Percentiles rank a stretch among this genome's conserved stretches.
Conservation (phyloP, 2,797 vertebrate species). For the Platyrinchus mystaceus region DNA sequence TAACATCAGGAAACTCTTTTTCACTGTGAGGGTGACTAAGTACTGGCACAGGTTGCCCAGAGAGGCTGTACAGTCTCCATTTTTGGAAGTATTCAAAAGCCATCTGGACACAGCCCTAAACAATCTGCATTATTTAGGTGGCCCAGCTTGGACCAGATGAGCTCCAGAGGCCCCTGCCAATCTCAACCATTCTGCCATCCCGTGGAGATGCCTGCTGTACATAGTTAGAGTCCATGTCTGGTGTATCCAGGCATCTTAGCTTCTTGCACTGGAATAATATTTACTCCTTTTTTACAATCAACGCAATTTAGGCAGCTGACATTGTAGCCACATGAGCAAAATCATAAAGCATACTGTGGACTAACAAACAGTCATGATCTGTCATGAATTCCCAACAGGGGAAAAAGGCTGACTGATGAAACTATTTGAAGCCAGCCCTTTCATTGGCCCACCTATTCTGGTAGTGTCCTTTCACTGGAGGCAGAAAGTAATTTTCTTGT, state of each 20-base stretch:
- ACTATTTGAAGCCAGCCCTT: neutral
- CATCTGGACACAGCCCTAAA: neutral
- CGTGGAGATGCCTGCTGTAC: neutral
- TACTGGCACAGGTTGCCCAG: neutral
- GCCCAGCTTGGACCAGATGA: neutral
- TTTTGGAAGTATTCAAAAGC: neutral
- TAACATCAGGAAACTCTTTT: neutral
- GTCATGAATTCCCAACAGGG: neutral
- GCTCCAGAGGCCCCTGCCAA: neutral
- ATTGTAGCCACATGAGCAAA: neutral
- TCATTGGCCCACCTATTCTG: neutral
- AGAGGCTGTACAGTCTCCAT: neutral
- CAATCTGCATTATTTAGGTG: neutral
- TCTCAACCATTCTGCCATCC: neutral
- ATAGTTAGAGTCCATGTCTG: no score
- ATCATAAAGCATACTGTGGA: neutral
- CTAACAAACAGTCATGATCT: neutral
- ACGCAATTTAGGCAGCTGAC: neutral
- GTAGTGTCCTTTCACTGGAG: neutral
- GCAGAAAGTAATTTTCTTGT: neutral
- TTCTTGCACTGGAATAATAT: neutral
- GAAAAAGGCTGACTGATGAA: neutral
- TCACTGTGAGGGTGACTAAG: neutral
- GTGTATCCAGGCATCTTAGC: neutral
- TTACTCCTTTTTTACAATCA: neutral